Base-by-base conservation (phyloP, 2,113 vertebrate genomes). In the Sporophila hypoxantha region DNA sequence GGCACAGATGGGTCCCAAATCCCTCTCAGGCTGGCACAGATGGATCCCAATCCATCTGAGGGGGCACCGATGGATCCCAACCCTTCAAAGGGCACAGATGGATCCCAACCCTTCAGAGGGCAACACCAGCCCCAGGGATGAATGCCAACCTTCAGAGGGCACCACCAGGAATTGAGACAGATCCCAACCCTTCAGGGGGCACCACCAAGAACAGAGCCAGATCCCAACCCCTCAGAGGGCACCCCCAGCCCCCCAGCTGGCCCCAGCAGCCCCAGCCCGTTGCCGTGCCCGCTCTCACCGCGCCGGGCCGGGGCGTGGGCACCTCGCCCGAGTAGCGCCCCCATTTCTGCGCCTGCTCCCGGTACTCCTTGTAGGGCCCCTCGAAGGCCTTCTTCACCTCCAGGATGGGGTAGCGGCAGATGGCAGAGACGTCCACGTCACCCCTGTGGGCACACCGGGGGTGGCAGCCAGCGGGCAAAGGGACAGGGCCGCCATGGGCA, bases 291-390 rank as follows among this genome's bases (percentile, higher is more conserved):
- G 3, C 50, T 96, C 98, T 98, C 96, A 99, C 99, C 78, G 98
- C 97, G 59, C 99, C 99, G 0, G 99, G 99, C 27, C 98, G 96
- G 44, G 99, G 95, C 41, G 92, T 96, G 6, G 98, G 98, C 14
- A 99, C 97, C 2, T 96, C 44, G 4, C 98, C 98, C 0, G 95
- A 98, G 82, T 98, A 99, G 14, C 97, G 97, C 4, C 97, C 97
- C 99, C 99, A 99, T 76, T 97, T 98, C 96, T 99, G 98, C 0
- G 98, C 98, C 8, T 98, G 94, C 88, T 99, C 98, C 3, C 97
- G 96, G 94, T 98, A 98, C 50, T 99, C 99, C 90, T 99, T 99
- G 96, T 98, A 99, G 68, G 97, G 97, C 4, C 99, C 98, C 52
- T 99, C 98, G 0, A 99, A 99, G 14, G 98, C 98, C 36, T 95